Percentiles rank a stretch among this genome's conserved stretches.
These are phyloP conservation scores for Charaxes varanes DNA, from an alignment of 1,140 invertebrate species.

Conservation along the genomic window DNA sequence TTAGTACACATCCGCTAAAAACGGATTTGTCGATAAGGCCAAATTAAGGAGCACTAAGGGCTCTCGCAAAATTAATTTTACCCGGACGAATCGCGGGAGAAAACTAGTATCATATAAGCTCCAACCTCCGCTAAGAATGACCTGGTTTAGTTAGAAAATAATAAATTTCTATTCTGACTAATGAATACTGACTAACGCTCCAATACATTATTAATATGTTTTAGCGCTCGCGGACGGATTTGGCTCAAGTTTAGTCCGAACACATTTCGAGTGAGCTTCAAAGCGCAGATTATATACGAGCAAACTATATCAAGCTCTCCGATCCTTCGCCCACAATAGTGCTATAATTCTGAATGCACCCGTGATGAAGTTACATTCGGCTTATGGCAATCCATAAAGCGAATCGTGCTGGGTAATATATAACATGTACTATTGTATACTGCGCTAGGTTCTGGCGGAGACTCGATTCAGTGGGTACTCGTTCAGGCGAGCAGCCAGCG, in stretches of 20 bases:
- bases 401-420: constrained; percentile 21
- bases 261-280: constrained; percentile 8
- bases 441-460: constrained; percentile 22
- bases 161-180: no score
- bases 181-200: no score
- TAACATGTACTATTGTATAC: constrained; percentile 29
- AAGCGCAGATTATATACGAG: constrained; percentile 14
- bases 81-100: no score
- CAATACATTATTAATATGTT: background rate
- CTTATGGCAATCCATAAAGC: constrained; percentile 26
- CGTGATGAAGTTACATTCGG: constrained; percentile 27
- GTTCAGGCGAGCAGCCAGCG: constrained; percentile 32
- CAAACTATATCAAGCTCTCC: constrained; percentile 15
- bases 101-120: no score
- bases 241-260: constrained; percentile 10
- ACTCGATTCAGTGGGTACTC: constrained; percentile 32
- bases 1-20: no score
- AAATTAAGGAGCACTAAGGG: no score
- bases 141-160: no score
- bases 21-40: no score
- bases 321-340: constrained; percentile 4
- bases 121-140: no score
- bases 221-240: background rate
- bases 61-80: no score
- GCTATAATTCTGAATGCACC: constrained; percentile 21